phyloP scores from a whole-genome alignment of 2,113 vertebrate genomes.

The Oreochromis niloticus region DNA sequence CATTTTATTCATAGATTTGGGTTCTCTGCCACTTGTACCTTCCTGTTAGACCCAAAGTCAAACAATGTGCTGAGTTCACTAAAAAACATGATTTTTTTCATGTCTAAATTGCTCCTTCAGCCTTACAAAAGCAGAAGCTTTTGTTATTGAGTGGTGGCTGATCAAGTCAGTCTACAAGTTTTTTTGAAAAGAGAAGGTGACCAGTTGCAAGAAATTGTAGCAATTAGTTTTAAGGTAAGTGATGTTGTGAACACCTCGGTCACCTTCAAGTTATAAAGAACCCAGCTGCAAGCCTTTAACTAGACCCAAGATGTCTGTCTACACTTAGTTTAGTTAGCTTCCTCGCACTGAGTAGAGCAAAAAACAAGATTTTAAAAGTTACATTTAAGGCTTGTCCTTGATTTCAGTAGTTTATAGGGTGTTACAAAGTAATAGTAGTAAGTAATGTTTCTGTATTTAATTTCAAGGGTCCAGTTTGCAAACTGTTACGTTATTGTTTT shows the following conservation, averaged over 20 bases:
- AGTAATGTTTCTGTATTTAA: background rate
- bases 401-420: background rate
- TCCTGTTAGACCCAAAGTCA: background rate
- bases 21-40: background rate
- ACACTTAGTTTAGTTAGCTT: background rate
- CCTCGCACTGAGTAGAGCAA: background rate
- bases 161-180: background rate
- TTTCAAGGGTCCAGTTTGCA: background rate
- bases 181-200: background rate
- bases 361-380: background rate
- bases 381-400: background rate
- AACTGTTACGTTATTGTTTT: background rate
- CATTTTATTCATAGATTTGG: background rate
- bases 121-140: background rate
- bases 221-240: background rate
- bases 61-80: background rate
- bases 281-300: background rate
- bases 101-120: background rate
- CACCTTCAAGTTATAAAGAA: background rate
- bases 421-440: background rate
- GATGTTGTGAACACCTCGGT: background rate
- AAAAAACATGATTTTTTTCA: background rate
- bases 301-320: background rate
- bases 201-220: background rate
- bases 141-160: background rate